These are phyloP conservation scores for Bos indicus DNA, from an alignment of 2,113 vertebrate species.

Conservation along the genomic window DNA sequence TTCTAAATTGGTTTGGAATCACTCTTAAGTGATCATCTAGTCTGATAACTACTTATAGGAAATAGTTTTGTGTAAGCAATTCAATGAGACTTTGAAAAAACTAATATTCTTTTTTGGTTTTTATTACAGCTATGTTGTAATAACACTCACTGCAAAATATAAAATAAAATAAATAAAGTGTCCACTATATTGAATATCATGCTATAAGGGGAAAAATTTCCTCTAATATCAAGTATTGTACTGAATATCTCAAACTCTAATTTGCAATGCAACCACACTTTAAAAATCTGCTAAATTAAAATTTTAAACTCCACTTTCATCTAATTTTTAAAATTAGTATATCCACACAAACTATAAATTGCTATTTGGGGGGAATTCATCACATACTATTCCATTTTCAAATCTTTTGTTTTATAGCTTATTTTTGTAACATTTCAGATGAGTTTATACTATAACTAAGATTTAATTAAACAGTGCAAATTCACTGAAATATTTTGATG, in stretches of 20 bases:
- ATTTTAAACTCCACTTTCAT: neutral
- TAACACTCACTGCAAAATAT: neutral
- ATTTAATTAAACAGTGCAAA: slow-evolving; percentile 31
- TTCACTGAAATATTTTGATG: slow-evolving; percentile 51
- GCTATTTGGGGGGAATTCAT: neutral
- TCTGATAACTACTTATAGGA: slow-evolving; percentile 31
- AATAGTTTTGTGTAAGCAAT: slow-evolving; percentile 30
- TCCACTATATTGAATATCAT: neutral
- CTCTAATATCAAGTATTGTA: neutral
- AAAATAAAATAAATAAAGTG: neutral
- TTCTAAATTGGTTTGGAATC: neutral
- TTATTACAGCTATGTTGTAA: neutral
- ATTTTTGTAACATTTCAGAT: slow-evolving; percentile 33
- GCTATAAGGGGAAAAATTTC: neutral
- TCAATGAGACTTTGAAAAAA: slow-evolving; percentile 16
- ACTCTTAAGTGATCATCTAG: neutral
- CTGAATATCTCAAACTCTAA: slow-evolving; percentile 16
- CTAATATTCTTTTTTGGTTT: neutral
- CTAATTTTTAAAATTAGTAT: neutral
- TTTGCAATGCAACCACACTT: neutral
- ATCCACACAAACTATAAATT: neutral
- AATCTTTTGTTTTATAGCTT: slow-evolving; percentile 39
- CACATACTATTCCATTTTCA: slow-evolving; percentile 8
- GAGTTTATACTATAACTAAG: slow-evolving; percentile 27
- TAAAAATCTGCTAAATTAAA: neutral